Evolutionary conservation across 2,888 invertebrate genomes (phyloP), one percentile per base, ranked within the genome.

Genomic region (Suillia variegata): DNA sequence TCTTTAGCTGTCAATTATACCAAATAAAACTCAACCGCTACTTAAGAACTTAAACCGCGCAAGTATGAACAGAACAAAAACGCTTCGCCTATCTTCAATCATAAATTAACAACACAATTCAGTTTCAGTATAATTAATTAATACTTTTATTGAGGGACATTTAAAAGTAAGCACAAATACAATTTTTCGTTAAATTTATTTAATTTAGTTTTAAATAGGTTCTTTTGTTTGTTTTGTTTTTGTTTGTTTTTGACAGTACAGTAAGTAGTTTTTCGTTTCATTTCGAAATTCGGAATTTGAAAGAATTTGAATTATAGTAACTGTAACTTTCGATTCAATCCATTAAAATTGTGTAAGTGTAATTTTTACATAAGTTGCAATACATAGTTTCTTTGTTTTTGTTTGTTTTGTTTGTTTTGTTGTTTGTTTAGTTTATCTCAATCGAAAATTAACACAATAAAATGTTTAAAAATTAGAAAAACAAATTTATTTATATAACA

Each of bases 71-170:
- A n/a, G n/a, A n/a, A n/a, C n/a, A n/a, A n/a, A n/a, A n/a, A n/a
- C n/a, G n/a, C n/a, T n/a, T n/a, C n/a, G n/a, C n/a, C n/a, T n/a
- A n/a, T n/a, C n/a, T n/a, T n/a, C n/a, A n/a, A n/a, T n/a, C n/a
- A n/a, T n/a, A n/a, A n/a, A n/a, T n/a, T n/a, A n/a, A n/a, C n/a
- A n/a, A n/a, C n/a, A n/a, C n/a, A n/a, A n/a, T n/a, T n/a, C n/a
- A n/a, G 4, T 38, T 38, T 38, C 20, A 20, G 20, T 45, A 45
- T 45, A 45, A 45, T 45, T 18, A 45, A 12, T 17, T 74, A 74
- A 74, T 74, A 76, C 75, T 74, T 74, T 73, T 67, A 71, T 70
- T 75, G 69, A 68, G 70, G 76, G 76, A 75, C 68, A 68, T 67
- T 67, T 68, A 68, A 71, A 73, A 70, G 67, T 66, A 74, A 73